Conservation (phyloP, 2,888 invertebrate genomes). For the Tortricodes alternella region DNA sequence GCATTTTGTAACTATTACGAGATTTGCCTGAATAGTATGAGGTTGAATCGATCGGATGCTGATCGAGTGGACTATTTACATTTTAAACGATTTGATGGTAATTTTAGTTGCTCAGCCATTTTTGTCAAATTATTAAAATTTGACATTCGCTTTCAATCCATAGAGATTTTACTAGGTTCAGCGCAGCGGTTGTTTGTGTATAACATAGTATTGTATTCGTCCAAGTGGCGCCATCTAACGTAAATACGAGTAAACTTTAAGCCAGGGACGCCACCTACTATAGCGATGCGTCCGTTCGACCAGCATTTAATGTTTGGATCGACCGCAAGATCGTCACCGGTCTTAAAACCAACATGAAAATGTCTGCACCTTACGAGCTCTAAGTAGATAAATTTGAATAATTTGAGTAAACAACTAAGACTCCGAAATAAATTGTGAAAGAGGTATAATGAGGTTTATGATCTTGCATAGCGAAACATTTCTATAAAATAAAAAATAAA, state of each 20-base stretch:
- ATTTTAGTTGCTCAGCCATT: slow-evolving; percentile 48
- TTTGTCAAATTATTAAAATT: slow-evolving; percentile 40
- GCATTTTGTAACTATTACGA: slow-evolving; percentile 46
- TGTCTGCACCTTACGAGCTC: no score
- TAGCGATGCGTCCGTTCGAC: background rate
- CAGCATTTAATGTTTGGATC: background rate
- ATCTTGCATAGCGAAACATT: no score
- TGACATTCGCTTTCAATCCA: slow-evolving; percentile 40
- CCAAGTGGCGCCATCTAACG: slow-evolving; percentile 17
- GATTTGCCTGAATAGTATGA: background rate
- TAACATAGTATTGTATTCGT: no score
- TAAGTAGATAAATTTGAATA: no score
- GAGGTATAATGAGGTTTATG: no score
- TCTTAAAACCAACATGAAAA: no score
- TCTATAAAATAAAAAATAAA: no score
- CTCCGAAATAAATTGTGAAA: no score
- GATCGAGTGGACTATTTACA: slow-evolving; percentile 42
- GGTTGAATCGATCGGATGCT: slow-evolving; percentile 13
- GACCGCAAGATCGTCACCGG: background rate
- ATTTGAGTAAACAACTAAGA: no score
- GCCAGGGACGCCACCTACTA: background rate
- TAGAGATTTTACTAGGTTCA: slow-evolving; percentile 9
- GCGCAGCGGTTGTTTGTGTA: no score
- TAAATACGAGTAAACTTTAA: background rate
- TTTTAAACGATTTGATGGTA: slow-evolving; percentile 43